Conservation (phyloP, 2,888 invertebrate genomes). For the Charanyca ferruginea region DNA sequence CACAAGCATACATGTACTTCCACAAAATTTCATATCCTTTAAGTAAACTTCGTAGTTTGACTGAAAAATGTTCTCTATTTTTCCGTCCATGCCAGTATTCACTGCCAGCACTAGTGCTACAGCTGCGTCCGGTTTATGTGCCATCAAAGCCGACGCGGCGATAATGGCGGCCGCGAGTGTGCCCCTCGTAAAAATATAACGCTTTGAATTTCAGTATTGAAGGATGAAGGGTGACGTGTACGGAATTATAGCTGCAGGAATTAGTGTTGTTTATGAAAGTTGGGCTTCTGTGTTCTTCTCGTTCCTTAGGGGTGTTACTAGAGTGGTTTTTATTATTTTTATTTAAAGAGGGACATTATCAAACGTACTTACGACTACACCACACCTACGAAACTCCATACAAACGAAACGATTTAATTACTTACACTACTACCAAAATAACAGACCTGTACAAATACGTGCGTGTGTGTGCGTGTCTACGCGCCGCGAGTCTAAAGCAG, state of each 20-base stretch:
- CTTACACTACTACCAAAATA: too few relatives aligned
- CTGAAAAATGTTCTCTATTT: constrained; percentile 1
- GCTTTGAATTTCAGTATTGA: constrained; percentile 72
- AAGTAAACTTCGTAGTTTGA: constrained; percentile 16
- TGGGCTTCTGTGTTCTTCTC: not conserved
- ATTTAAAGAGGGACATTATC: too few relatives aligned
- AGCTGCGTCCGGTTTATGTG: constrained; percentile 82
- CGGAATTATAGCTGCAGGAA: constrained; percentile 32
- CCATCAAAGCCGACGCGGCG: constrained; percentile 79
- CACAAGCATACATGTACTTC: not conserved
- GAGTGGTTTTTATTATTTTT: too few relatives aligned
- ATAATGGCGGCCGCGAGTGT: constrained; percentile 78
- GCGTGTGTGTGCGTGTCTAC: too few relatives aligned
- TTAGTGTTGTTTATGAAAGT: constrained; percentile 40
- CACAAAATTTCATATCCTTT: not conserved
- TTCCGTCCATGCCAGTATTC: constrained; percentile 1
- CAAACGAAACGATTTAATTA: too few relatives aligned
- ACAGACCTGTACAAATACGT: too few relatives aligned
- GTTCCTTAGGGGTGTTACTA: not conserved
- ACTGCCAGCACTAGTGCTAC: constrained; percentile 58
- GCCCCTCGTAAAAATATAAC: constrained; percentile 79
- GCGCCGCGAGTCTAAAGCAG: too few relatives aligned
- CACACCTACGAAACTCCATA: too few relatives aligned
- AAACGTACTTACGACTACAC: too few relatives aligned
- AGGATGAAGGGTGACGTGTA: constrained; percentile 39